Conservation (phyloP, 2,888 invertebrate species). For the Cheilosia scutellata region DNA sequence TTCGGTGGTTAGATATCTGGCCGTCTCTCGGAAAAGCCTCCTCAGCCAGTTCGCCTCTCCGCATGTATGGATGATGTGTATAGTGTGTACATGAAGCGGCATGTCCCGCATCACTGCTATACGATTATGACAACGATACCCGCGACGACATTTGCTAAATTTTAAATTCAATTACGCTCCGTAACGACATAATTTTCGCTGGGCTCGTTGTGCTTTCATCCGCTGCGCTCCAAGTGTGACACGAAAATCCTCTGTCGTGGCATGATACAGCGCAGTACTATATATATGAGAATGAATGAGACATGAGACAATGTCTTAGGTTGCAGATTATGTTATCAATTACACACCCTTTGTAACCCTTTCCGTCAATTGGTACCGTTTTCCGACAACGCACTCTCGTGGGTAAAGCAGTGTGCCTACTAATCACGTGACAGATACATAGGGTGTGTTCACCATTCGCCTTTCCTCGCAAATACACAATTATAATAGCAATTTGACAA, state of each 20-base stretch:
- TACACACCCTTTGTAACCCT: constrained; percentile 46
- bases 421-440: background rate
- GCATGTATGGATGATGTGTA: constrained; percentile 1
- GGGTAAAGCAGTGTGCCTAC: background rate
- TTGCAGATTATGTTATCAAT: constrained; percentile 66
- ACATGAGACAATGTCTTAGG: constrained; percentile 58
- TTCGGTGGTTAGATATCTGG: constrained; percentile 53
- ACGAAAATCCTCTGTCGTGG: constrained; percentile 70
- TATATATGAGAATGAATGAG: constrained; percentile 13
- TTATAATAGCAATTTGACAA: constrained; percentile 15
- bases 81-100: constrained; percentile 46
- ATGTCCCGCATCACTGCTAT: constrained; percentile 58
- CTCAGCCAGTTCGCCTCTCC: constrained; percentile 16
- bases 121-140: constrained; percentile 64
- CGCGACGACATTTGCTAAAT: constrained; percentile 73
- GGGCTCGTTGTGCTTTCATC: constrained; percentile 74
- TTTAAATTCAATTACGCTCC: constrained; percentile 75
- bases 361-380: constrained; percentile 30
- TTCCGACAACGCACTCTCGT: background rate
- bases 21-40: constrained; percentile 22
- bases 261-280: background rate
- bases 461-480: background rate
- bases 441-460: constrained; percentile 10
- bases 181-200: constrained; percentile 74
- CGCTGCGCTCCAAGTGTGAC: constrained; percentile 64